Conservation (phyloP, 2,888 invertebrate genomes). For the Pseudococcus viburni region DNA sequence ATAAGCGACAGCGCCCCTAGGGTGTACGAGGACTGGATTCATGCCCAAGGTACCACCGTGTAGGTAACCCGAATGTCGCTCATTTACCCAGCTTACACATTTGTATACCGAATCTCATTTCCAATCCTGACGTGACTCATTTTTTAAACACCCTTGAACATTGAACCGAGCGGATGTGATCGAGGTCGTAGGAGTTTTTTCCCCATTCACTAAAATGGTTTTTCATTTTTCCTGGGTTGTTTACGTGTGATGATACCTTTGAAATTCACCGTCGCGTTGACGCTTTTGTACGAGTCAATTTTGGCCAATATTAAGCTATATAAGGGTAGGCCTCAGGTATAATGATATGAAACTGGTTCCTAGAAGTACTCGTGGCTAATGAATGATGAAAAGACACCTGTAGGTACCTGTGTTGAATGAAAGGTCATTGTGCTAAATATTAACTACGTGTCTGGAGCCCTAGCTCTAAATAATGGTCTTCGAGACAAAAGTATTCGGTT, state of each 20-base stretch:
- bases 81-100: not conserved
- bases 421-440: not conserved
- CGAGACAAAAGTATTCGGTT: no score
- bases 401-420: not conserved
- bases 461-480: no score
- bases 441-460: no score
- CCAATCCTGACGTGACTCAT: constrained; percentile 47
- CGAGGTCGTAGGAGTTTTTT: constrained; percentile 12
- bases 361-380: not conserved
- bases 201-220: not conserved
- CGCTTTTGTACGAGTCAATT: not conserved
- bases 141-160: constrained; percentile 27
- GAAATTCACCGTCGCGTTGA: not conserved
- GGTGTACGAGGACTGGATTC: not conserved
- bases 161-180: not conserved
- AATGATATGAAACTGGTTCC: not conserved
- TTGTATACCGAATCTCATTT: not conserved
- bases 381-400: not conserved
- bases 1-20: constrained; percentile 11
- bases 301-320: no score
- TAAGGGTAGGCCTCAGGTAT: not conserved
- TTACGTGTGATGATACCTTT: not conserved
- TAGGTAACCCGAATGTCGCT: constrained; percentile 7
- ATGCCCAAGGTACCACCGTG: no score
- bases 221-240: not conserved